Evolutionary conservation across 2,888 invertebrate genomes (phyloP), one percentile per base, ranked within the genome.

Genomic region (Xylocampa areola): DNA sequence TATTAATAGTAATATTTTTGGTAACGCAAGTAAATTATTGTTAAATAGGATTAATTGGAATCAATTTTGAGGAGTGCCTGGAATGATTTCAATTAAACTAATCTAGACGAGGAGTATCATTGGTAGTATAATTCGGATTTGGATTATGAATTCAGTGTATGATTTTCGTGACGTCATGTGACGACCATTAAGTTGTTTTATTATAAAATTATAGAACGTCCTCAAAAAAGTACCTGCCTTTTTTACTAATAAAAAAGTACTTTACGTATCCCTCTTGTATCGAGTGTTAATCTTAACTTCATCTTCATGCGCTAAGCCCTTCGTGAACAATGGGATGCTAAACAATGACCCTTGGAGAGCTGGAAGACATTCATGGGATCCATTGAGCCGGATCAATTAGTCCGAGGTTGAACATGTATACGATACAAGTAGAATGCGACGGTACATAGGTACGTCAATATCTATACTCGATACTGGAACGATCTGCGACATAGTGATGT

Each of bases 381-480:
- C 54, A 60, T 65, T 70, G 58, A 65, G 53, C 61, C 40, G 53
- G 16, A 35, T 51, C 68, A 72, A 72, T 72, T 74, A 74, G 55
- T 19, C 32, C 29, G 40, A 32, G 41, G 36, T 43, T 48, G 50
- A 16, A 37, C 60, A 43, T 33, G 62, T 41, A 51, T 43, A 52
- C 14, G 6, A 8, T 5, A 16, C 10, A 11, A 6, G 21, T 17
- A 27, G 30, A n/a, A n/a, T n/a, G n/a, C n/a, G n/a, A n/a, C n/a
- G n/a, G n/a, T n/a, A n/a, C n/a, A n/a, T n/a, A n/a, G n/a, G n/a
- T n/a, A n/a, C n/a, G n/a, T n/a, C n/a, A n/a, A n/a, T n/a, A n/a
- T n/a, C 11, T 21, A 19, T 19, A 7, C 21, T 10, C n/a, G n/a
- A 19, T 19, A 2, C 2, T 21, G 11, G 5, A 10, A n/a, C n/a